Base-by-base conservation (phyloP, 2,888 invertebrate genomes). In the Melanostoma scalare region DNA sequence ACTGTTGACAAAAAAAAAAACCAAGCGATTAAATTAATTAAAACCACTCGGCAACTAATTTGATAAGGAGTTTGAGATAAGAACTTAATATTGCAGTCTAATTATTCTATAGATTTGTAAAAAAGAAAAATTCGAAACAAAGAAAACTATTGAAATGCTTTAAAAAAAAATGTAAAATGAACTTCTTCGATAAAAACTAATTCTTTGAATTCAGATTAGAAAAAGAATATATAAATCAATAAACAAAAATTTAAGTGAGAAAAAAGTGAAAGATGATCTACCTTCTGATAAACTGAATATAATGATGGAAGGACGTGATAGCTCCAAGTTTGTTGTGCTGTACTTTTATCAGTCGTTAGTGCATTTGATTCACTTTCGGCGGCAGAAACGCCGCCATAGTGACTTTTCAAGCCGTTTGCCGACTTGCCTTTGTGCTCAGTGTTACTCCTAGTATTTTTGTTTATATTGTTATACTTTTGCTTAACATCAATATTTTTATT, bases 241-340 rank as follows among this genome's bases (percentile, higher is more conserved):
- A 52, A 20, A 60, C 36, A 8, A 56, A 42, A 60, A 46, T 44
- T 46, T 46, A 38, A 63, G 67, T 56, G 63, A 20, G 20, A 69
- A 78, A 69, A 69, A 67, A 79, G 78, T 79, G 73, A 73, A 73
- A 82, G 68, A 81, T 81, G 60, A 69, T 86, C 89, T 93, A 96
- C 96, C 96, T 96, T 96, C 93, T 96, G 96, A 89, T 95, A 95
- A 91, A 94, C 94, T 90, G 95, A 95, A 92, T 96, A 96, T 90
- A 96, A 93, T 89, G 95, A 95, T 88, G 96, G 96, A 90, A 96
- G 94, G 88, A 96, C 94, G 93, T 96, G 96, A 92, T 95, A 96
- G 91, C 96, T 95, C 96, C 96, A 96, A 81, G 94, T 93, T 89
- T 94, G 93, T 61, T 91, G 91, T 89, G 90, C 90, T 87, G 89